Base-by-base conservation (phyloP, 2,888 invertebrate species). In the Chloroclystis v-ata region DNA sequence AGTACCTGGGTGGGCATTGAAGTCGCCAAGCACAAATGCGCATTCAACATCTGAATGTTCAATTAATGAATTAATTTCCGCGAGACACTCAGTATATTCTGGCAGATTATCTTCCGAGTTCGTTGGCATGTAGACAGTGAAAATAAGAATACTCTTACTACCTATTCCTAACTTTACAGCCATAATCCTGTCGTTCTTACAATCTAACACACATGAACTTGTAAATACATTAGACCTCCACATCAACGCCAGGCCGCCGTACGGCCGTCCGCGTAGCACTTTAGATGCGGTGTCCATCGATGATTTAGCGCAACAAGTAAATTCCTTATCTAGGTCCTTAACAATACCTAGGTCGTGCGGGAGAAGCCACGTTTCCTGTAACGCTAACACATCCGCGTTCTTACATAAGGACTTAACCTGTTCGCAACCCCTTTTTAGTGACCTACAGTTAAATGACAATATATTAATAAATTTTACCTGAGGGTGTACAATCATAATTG, bases 171-270 rank as follows among this genome's bases (percentile, higher is more conserved):
- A n/a, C n/a, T n/a, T n/a, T n/a, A n/a, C n/a, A n/a, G n/a, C n/a
- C n/a, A n/a, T n/a, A n/a, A n/a, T n/a, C n/a, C 38, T 12, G 20
- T 38, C 38, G 11, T 11, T 38, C n/a, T 38, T 7, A 4, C 38
- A 38, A 3, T 28, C 7, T 5, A 38, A 1, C 4, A 38, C 12
- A 5, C n/a, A 7, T 14, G 38, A 9, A 14, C 62, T 60, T 58
- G 25, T 62, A 62, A 10, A 59, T 54, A 14, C 33, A 46, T 28
- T 38, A 10, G 38, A 14, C 14, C 38, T 12, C 38, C 38, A 38
- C 2, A 38, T 12, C 9, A 28, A 25, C 4, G 39, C 29, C 14
- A 5, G 2, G 7, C 28, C 30, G 9, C 28, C 26, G 10, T 25
- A 28, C 1, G 28, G 20, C 24, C 24, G 12, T 7, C 37, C 2